These are phyloP conservation scores for Zaprionus ghesquierei DNA, from an alignment of 1,140 invertebrate species.

Conservation along the genomic window DNA sequence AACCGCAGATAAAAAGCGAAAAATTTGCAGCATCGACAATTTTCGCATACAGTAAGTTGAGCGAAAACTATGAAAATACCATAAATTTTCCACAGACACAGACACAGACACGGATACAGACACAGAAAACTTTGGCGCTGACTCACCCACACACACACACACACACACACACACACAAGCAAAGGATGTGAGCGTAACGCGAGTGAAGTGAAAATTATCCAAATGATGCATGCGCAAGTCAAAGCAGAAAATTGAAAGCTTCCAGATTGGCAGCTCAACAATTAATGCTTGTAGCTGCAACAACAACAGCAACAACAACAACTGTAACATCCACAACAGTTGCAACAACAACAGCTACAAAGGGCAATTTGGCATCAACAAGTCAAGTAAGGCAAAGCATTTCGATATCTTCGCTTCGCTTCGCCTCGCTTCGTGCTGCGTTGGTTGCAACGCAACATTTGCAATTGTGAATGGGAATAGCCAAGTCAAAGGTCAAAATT, in stretches of 20 bases:
- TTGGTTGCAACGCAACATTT: conserved; percentile 3
- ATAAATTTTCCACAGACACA: conserved; percentile 44
- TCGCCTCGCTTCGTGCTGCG: too few species aligned
- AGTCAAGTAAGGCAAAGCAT: not conserved
- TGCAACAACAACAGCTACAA: not conserved
- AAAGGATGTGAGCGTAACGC: not conserved
- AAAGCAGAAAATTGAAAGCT: conserved; percentile 37
- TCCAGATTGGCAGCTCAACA: conserved; percentile 15
- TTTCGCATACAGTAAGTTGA: conserved; percentile 22
- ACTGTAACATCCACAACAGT: not conserved
- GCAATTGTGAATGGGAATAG: conserved; percentile 17
- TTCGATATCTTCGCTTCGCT: not conserved
- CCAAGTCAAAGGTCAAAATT: conserved; percentile 36
- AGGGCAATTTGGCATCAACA: not conserved
- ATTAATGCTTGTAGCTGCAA: conserved; percentile 26
- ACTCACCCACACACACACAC: conserved; percentile 20
- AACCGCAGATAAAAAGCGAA: conserved; percentile 30
- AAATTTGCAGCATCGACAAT: conserved; percentile 48
- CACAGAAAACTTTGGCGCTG: conserved; percentile 36
- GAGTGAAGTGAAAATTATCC: conserved; percentile 28
- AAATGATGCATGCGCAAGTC: conserved; percentile 41
- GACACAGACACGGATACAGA: conserved; percentile 24
- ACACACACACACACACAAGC: not conserved
- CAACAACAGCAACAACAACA: not conserved
- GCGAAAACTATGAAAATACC: conserved; percentile 43